phyloP scores from a whole-genome alignment of 2,888 invertebrate species.

The Athalia circularis region DNA sequence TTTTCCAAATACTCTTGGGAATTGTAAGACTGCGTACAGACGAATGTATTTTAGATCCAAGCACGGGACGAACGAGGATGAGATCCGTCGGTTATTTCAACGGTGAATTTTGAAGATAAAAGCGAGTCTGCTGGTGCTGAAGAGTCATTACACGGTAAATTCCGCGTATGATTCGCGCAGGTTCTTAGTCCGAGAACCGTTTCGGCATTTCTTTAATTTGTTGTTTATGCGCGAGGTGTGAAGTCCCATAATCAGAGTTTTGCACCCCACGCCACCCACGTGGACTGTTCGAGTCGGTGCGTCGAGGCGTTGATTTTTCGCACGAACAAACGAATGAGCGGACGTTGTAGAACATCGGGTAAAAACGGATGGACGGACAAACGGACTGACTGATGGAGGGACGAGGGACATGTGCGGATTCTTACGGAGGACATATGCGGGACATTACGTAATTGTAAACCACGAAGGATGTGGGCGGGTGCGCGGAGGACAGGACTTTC shows the following conservation, averaged over 20 bases:
- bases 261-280: slow-evolving; percentile 30
- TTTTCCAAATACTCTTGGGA: too few species aligned
- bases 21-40: background rate
- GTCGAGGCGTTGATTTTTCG: slow-evolving; percentile 25
- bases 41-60: background rate
- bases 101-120: slow-evolving; percentile 36
- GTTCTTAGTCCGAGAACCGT: slow-evolving; percentile 9
- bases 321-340: slow-evolving; percentile 10
- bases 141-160: slow-evolving; percentile 42
- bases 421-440: slow-evolving; percentile 60
- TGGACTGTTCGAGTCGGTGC: background rate
- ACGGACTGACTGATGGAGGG: slow-evolving; percentile 1
- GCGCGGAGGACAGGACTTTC: slow-evolving; percentile 54
- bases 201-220: slow-evolving; percentile 42
- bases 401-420: slow-evolving; percentile 52
- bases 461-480: slow-evolving; percentile 68
- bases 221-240: slow-evolving; percentile 43
- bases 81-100: background rate
- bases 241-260: slow-evolving; percentile 34
- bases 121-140: slow-evolving; percentile 15
- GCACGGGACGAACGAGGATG: background rate
- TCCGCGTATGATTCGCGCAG: slow-evolving; percentile 5
- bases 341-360: too few species aligned
- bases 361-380: slow-evolving; percentile 12
- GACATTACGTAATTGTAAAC: slow-evolving; percentile 67